Conservation (phyloP, 2,113 vertebrate genomes). For the Podocnemis expansa region DNA sequence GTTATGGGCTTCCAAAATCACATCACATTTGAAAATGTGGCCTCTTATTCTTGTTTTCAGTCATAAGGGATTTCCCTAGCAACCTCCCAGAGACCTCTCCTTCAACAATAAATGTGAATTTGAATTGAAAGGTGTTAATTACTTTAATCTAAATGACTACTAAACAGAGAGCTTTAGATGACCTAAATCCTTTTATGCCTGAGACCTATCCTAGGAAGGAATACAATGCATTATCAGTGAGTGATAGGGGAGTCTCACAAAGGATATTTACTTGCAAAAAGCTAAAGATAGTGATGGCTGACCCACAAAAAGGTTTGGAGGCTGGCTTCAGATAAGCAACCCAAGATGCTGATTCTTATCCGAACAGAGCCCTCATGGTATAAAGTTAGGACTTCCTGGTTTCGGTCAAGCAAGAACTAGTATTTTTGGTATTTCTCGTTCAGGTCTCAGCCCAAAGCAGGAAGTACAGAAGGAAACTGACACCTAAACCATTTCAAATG, state of each 20-base stretch:
- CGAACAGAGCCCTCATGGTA: background rate
- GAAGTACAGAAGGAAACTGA: background rate
- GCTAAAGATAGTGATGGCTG: slow-evolving; percentile 51
- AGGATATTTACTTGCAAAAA: slow-evolving; percentile 42
- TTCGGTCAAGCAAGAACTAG: background rate
- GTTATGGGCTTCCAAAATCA: background rate
- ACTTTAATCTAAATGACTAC: slow-evolving; percentile 45
- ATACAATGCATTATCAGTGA: slow-evolving; percentile 43
- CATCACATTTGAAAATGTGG: background rate
- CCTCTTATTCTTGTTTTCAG: background rate
- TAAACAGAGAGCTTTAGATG: background rate
- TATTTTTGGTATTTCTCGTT: background rate
- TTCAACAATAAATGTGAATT: slow-evolving; percentile 22
- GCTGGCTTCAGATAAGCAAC: background rate
- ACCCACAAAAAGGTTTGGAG: background rate
- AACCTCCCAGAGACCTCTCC: background rate
- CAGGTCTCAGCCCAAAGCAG: background rate
- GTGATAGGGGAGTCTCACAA: slow-evolving; percentile 27
- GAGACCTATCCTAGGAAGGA: slow-evolving; percentile 7
- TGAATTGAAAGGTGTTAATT: slow-evolving; percentile 49
- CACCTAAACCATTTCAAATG: background rate
- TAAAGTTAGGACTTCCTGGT: background rate
- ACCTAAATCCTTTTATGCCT: slow-evolving; percentile 14
- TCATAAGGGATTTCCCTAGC: background rate
- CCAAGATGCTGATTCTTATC: background rate